These are phyloP conservation scores for Prinia subflava DNA, from an alignment of 2,113 vertebrate genomes.

Conservation along the genomic window DNA sequence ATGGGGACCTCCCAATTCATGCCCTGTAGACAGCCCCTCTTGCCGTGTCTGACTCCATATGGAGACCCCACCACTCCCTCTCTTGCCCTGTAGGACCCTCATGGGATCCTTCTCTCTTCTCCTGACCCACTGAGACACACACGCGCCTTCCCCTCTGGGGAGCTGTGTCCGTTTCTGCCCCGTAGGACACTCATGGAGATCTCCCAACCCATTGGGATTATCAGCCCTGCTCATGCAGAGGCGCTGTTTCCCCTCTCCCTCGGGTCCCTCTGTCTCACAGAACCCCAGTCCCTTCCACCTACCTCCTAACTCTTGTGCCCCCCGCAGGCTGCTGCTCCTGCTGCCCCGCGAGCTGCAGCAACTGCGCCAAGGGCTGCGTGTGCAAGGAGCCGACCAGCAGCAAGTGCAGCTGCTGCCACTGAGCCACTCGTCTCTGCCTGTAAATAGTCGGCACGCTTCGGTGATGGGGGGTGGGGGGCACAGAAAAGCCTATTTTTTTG, in stretches of 20 bases:
- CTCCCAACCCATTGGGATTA: not conserved
- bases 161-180: not conserved
- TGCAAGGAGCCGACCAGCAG: slow-evolving; percentile 84
- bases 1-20: not conserved
- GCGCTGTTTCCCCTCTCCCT: not conserved
- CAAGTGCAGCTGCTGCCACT: slow-evolving; percentile 82
- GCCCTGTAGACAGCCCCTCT: not conserved
- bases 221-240: not conserved
- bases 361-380: slow-evolving; percentile 89
- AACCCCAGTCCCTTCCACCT: not conserved
- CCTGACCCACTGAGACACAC: not conserved
- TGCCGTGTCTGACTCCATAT: accelerated
- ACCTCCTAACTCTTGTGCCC: not conserved
- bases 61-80: not conserved
- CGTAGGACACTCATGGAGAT: no score
- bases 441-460: not conserved
- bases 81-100: not conserved
- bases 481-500: not conserved
- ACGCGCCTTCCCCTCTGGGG: accelerated
- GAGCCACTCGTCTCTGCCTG: not conserved
- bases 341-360: slow-evolving; percentile 84
- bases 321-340: slow-evolving; percentile 87
- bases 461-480: not conserved
- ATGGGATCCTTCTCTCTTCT: not conserved
- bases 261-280: not conserved